phyloP scores from a whole-genome alignment of 2,888 invertebrate species.

The Eristalis intricaria region DNA sequence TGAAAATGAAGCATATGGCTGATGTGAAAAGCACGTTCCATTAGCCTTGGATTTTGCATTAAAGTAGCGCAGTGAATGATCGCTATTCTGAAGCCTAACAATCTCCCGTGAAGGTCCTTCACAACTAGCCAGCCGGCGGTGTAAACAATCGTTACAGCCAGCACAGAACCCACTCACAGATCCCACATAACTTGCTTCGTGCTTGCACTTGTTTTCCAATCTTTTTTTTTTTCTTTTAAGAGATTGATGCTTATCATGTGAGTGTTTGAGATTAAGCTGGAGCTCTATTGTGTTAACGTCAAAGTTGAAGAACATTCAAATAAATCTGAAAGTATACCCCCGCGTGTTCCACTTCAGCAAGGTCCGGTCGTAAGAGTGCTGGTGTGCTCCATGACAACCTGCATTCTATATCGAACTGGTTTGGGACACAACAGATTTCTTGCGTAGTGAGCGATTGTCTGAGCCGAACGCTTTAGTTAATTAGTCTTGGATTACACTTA shows the following conservation, averaged over 20 bases:
- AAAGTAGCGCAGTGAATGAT: slow-evolving; percentile 1
- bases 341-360: slow-evolving; percentile 1
- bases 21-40: neutral
- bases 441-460: neutral
- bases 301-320: slow-evolving; percentile 50
- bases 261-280: neutral
- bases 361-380: slow-evolving; percentile 14
- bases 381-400: slow-evolving; percentile 2
- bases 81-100: slow-evolving; percentile 3
- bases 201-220: too few species aligned
- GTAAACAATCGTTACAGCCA: neutral
- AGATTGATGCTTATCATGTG: slow-evolving; percentile 5
- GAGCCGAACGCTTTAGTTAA: neutral
- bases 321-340: slow-evolving; percentile 11
- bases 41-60: slow-evolving; percentile 21
- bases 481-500: slow-evolving; percentile 11
- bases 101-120: slow-evolving; percentile 1
- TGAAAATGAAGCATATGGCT: neutral
- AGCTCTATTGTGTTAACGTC: slow-evolving; percentile 42
- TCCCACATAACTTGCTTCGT: slow-evolving; percentile 20
- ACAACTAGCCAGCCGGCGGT: neutral
- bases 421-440: slow-evolving; percentile 2
- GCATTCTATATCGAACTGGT: slow-evolving; percentile 31
- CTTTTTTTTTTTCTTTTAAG: neutral
- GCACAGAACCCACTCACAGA: neutral